Conservation (phyloP, 2,888 invertebrate genomes). For the Hemicrepidius hirtus region DNA sequence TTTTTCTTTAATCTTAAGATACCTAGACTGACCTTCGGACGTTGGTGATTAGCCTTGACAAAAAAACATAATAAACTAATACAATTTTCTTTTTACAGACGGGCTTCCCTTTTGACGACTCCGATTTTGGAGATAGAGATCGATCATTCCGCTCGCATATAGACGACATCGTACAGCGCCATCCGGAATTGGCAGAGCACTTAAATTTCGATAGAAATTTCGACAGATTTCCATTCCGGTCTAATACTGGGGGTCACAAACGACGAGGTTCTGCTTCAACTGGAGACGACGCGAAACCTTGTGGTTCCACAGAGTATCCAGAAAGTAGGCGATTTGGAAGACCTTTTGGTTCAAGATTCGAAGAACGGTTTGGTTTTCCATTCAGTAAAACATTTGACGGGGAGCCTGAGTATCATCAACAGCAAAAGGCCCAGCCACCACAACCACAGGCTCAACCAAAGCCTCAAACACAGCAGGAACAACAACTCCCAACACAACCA, state of each 20-base stretch:
- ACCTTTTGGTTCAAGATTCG: conserved; percentile 70
- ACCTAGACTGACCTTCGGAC: no score
- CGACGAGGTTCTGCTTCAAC: conserved; percentile 71
- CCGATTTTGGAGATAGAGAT: conserved; percentile 61
- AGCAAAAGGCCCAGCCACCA: conserved; percentile 59
- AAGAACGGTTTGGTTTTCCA: conserved; percentile 66
- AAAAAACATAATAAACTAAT: neutral
- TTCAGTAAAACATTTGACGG: conserved; percentile 59
- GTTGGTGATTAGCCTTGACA: no score
- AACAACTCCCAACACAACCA: conserved; percentile 65
- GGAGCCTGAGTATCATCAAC: conserved; percentile 47
- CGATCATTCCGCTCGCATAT: conserved; percentile 74
- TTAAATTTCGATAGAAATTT: conserved; percentile 68
- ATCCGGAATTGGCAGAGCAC: conserved; percentile 85
- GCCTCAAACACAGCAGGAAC: conserved; percentile 61
- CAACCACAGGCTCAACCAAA: conserved; percentile 67
- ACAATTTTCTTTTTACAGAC: conserved; percentile 70
- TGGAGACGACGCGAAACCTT: conserved; percentile 72
- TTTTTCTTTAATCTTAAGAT: neutral
- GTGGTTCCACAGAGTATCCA: conserved; percentile 68
- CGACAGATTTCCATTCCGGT: conserved; percentile 67
- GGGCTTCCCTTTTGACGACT: conserved; percentile 82
- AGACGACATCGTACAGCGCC: conserved; percentile 82
- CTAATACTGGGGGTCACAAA: conserved; percentile 70
- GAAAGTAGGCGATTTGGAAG: conserved; percentile 72